A percentile compares a stretch with the other conserved stretches of the same genome.
These are phyloP conservation scores for Spheniscus humboldti DNA, from an alignment of 2,797 vertebrate species.

Conservation along the genomic window DNA sequence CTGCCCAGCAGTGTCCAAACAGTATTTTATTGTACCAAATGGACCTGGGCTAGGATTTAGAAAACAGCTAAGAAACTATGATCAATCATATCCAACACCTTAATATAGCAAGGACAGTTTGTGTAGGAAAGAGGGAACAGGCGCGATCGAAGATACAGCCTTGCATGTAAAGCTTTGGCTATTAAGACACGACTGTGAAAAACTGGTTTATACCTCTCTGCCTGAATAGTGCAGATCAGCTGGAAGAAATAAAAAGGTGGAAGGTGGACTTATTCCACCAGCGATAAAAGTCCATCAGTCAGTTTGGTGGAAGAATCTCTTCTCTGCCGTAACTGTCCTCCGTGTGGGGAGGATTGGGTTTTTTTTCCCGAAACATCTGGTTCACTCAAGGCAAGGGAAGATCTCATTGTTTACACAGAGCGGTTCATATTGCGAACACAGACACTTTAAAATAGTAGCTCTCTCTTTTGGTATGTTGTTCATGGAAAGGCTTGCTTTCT, in stretches of 20 bases:
- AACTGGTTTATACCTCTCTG: neutral
- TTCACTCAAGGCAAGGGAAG: neutral
- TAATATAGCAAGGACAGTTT: neutral
- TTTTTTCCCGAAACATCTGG: constrained; percentile 8
- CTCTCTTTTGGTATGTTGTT: neutral
- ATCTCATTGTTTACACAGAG: constrained; percentile 38
- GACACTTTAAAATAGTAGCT: neutral
- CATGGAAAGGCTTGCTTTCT: constrained; percentile 9
- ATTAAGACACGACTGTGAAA: neutral
- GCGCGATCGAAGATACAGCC: accelerated
- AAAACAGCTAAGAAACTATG: neutral
- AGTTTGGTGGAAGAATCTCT: neutral
- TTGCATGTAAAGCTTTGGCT: neutral
- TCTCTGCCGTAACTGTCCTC: neutral
- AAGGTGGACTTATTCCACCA: neutral
- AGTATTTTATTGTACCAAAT: neutral
- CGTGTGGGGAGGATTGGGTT: neutral
- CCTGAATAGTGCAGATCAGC: neutral
- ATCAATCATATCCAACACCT: neutral
- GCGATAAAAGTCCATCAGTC: neutral
- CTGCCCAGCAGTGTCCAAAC: neutral
- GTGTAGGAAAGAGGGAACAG: neutral
- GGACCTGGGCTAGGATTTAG: neutral
- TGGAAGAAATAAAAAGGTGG: neutral
- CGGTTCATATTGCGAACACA: neutral